Evolutionary conservation across 2,797 vertebrate species (phyloP).

Genomic region (Rhinichthys osculus): DNA sequence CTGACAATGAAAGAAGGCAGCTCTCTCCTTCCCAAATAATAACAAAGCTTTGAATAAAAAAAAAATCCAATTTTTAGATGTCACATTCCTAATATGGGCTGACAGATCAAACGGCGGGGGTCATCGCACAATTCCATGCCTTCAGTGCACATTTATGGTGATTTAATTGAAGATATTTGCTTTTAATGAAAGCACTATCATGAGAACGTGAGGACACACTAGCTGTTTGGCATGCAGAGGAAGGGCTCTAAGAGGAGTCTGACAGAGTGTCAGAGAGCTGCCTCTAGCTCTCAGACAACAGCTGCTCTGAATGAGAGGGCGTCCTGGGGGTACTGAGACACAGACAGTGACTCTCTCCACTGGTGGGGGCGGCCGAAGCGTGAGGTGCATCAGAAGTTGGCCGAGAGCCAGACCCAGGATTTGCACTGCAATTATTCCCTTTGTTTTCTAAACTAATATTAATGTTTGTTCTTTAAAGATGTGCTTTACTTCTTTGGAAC

Average conservation of each 20-base stretch:
- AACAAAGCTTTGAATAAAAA: conserved; percentile 47
- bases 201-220: conserved; percentile 37
- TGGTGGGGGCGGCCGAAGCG: conserved; percentile 44
- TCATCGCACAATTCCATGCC: conserved; percentile 3
- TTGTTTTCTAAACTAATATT: conserved; percentile 22
- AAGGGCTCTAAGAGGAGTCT: conserved; percentile 71
- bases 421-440: conserved; percentile 37
- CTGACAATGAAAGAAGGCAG: conserved; percentile 58
- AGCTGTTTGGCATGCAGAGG: conserved; percentile 77
- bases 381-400: conserved; percentile 58
- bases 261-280: conserved; percentile 79
- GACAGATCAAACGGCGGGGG: conserved; percentile 34
- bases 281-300: conserved; percentile 80
- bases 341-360: conserved; percentile 69
- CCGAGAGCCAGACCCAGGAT: conserved; percentile 39
- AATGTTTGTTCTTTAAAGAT: conserved; percentile 12
- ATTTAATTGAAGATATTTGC: conserved; percentile 44
- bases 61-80: conserved; percentile 35
- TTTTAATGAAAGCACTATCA: conserved; percentile 31
- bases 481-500: background rate
- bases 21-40: conserved; percentile 55
- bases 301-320: conserved; percentile 69
- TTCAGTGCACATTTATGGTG: conserved; percentile 6
- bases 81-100: conserved; percentile 36
- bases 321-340: conserved; percentile 74